Evolutionary conservation across 2,113 vertebrate genomes (phyloP).

Genomic region (Kryptolebias marmoratus): DNA sequence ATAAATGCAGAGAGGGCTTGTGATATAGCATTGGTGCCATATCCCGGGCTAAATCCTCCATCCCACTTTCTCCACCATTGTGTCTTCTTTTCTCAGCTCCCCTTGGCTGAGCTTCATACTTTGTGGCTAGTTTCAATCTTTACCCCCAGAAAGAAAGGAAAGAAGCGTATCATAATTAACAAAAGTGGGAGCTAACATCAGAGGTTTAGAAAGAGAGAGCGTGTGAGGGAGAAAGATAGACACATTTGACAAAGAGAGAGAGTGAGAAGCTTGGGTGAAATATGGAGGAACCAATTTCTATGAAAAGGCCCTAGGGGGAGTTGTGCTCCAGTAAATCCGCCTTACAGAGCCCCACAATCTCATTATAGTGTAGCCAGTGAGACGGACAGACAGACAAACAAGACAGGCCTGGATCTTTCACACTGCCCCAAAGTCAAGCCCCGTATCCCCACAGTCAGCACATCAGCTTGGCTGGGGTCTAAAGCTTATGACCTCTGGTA

Average conservation of each 20-base stretch:
- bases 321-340: constrained; percentile 84
- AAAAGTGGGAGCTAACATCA: constrained; percentile 52
- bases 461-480: constrained; percentile 49
- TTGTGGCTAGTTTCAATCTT: constrained; percentile 41
- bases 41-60: constrained; percentile 15
- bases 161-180: constrained; percentile 60
- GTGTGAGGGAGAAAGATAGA: constrained; percentile 37
- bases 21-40: constrained; percentile 22
- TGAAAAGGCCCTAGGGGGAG: constrained; percentile 82
- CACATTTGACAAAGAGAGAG: constrained; percentile 41
- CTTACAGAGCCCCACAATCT: constrained; percentile 79
- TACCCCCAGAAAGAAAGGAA: constrained; percentile 34
- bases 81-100: constrained; percentile 28
- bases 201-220: constrained; percentile 39
- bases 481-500: constrained; percentile 70
- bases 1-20: constrained; percentile 44
- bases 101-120: constrained; percentile 42
- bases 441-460: constrained; percentile 74
- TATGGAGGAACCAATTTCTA: constrained; percentile 78
- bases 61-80: constrained; percentile 21
- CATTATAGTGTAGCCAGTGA: constrained; percentile 81
- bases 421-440: constrained; percentile 75
- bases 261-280: constrained; percentile 56
- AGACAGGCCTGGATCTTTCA: constrained; percentile 71
- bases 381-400: constrained; percentile 76